Conservation (phyloP, 2,888 invertebrate genomes). For the Dorcus hopei region DNA sequence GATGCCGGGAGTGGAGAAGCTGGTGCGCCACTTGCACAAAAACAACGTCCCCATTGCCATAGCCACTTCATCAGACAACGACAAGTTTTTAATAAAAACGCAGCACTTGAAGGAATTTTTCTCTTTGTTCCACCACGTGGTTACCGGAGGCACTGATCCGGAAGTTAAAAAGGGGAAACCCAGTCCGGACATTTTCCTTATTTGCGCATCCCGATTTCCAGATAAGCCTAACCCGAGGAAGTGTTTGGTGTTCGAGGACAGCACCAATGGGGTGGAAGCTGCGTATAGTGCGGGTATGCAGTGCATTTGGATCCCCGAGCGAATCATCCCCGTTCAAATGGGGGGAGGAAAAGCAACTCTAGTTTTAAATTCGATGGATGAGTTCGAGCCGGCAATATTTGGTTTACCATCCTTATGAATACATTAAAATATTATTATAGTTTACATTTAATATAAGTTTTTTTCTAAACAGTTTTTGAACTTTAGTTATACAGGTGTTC, state of each 20-base stretch:
- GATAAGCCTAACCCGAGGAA: constrained; percentile 62
- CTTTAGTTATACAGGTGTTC: no score
- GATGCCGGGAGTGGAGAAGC: constrained; percentile 40
- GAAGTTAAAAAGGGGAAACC: constrained; percentile 87
- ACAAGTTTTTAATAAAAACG: constrained; percentile 70
- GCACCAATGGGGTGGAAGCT: constrained; percentile 82
- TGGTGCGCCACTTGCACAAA: constrained; percentile 72
- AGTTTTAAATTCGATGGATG: constrained; percentile 68
- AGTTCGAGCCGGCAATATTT: constrained; percentile 80
- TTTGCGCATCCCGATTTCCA: constrained; percentile 71
- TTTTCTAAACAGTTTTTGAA: no score
- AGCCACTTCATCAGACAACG: constrained; percentile 79
- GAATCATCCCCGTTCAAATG: constrained; percentile 36
- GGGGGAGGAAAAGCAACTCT: constrained; percentile 60
- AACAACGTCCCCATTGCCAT: constrained; percentile 78
- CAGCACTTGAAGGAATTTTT: constrained; percentile 64
- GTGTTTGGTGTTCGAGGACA: constrained; percentile 89
- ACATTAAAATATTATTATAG: no score
- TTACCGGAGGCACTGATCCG: constrained; percentile 77
- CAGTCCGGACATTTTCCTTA: constrained; percentile 81
- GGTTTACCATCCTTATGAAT: constrained; percentile 70
- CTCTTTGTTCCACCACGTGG: constrained; percentile 68
- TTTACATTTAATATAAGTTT: no score
- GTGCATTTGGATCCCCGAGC: constrained; percentile 78
- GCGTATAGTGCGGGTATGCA: constrained; percentile 82